Base-by-base conservation (phyloP, 2,797 vertebrate species). In the Astyanax mexicanus region DNA sequence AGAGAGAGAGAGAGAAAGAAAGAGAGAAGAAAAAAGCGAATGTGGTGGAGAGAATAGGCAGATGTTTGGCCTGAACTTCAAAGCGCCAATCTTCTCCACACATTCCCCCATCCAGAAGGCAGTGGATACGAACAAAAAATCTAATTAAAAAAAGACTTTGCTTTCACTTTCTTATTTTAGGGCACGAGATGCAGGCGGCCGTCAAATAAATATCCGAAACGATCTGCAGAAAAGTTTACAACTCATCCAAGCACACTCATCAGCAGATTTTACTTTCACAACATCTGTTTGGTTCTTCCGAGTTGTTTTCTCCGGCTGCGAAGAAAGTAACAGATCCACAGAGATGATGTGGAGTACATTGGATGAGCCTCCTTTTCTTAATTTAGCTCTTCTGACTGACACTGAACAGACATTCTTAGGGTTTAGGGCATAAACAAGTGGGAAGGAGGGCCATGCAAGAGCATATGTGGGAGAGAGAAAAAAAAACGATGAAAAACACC, bases 1-100 rank as follows among this genome's bases (percentile, higher is more conserved):
- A 72, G 29, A 55, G 64, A 62, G 3, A 51, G 42, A 37, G 15
- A 64, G 19, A 42, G 5, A 44, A 42, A 38, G 23, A 32, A 4
- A 35, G n/a, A 45, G 66, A 81, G 27, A 74, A 37, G 58, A 66
- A 35, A 3, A n/a, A 44, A 44, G 52, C 47, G 42, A 61, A 51
- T 40, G 44, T 65, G 72, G 49, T 12, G 17, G 54, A 86, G 72
- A 83, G 84, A 86, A 82, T 78, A 83, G 85, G 85, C 91, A 93
- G 91, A 94, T 92, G 90, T 92, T 89, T 95, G 93, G 91, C 86
- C 72, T 74, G 35, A 7, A 85, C 89, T 91, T 93, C 90, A 95
- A 95, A 94, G 91, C 57, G 13, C 23, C 62, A 75, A 65, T 85
- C 80, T 78, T 86, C 80, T 62, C 75, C 70, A 78, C 57, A 85